A percentile compares a stretch with the other conserved stretches of the same genome.
phyloP scores from a whole-genome alignment of 2,797 vertebrate species.

The Octomys mimax region DNA sequence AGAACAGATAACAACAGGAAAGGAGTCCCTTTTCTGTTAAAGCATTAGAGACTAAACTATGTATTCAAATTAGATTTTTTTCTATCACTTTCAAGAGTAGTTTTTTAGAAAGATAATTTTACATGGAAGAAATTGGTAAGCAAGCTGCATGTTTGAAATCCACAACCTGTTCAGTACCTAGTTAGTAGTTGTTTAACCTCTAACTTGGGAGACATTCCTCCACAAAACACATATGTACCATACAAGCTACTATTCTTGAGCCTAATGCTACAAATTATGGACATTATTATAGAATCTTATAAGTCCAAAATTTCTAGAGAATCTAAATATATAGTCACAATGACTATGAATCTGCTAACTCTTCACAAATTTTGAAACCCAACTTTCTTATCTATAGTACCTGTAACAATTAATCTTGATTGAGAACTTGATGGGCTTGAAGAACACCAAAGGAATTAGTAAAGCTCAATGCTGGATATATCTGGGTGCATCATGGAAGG shows the following conservation, averaged over 20 bases:
- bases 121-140: conserved; percentile 62
- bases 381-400: background rate
- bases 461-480: background rate
- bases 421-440: background rate
- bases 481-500: background rate
- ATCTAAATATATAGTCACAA: background rate
- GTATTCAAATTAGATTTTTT: conserved; percentile 51
- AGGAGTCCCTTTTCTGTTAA: conserved; percentile 27
- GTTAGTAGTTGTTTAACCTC: conserved; percentile 62
- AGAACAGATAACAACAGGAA: conserved; percentile 57
- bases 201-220: conserved; percentile 51
- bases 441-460: background rate
- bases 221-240: conserved; percentile 46
- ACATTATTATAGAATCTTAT: conserved; percentile 14
- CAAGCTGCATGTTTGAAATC: conserved; percentile 41
- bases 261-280: background rate
- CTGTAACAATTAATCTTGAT: background rate
- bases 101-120: conserved; percentile 69
- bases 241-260: conserved; percentile 47
- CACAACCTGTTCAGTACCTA: conserved; percentile 55
- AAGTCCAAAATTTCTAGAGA: conserved; percentile 47
- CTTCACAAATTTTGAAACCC: background rate
- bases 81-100: conserved; percentile 26
- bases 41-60: conserved; percentile 47
- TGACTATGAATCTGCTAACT: conserved; percentile 56